These are phyloP conservation scores for Cetonia aurata DNA, from an alignment of 2,888 invertebrate species.

Conservation along the genomic window DNA sequence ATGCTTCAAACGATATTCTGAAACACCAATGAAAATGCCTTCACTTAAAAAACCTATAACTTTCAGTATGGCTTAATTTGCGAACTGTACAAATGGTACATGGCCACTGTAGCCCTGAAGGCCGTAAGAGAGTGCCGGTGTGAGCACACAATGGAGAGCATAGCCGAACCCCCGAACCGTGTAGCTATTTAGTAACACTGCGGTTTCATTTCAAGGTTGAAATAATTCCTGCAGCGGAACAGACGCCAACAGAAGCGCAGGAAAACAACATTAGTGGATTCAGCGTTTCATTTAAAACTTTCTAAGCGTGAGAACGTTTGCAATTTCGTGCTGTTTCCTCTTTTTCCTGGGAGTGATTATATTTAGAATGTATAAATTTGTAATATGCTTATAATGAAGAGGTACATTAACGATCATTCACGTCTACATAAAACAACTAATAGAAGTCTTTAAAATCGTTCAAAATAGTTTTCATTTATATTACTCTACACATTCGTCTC, in stretches of 20 bases:
- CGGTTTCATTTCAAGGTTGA: conserved; percentile 41
- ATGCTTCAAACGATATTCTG: not conserved
- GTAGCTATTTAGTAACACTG: conserved; percentile 31
- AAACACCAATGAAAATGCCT: not conserved
- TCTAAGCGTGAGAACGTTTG: conserved; percentile 15
- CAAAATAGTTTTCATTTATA: too few species aligned
- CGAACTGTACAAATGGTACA: conserved; percentile 19
- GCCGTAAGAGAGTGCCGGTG: conserved; percentile 19
- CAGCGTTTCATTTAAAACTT: conserved; percentile 30
- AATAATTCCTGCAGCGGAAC: conserved; percentile 25
- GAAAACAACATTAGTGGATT: conserved; percentile 25
- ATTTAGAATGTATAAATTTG: conserved; percentile 14
- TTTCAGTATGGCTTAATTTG: conserved; percentile 33
- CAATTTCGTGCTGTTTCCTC: not conserved
- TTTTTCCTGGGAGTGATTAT: conserved; percentile 11
- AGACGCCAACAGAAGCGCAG: conserved; percentile 19
- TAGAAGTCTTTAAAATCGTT: too few species aligned
- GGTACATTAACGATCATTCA: too few species aligned
- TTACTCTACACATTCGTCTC: too few species aligned
- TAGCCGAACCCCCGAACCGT: conserved; percentile 23
- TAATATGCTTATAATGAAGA: too few species aligned
- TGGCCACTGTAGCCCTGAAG: conserved; percentile 20
- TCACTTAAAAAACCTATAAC: conserved; percentile 11
- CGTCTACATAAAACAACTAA: too few species aligned
- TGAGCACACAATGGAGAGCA: conserved; percentile 14